Evolutionary conservation across 2,797 vertebrate species (phyloP).

Genomic region (Aphelocoma californica): DNA sequence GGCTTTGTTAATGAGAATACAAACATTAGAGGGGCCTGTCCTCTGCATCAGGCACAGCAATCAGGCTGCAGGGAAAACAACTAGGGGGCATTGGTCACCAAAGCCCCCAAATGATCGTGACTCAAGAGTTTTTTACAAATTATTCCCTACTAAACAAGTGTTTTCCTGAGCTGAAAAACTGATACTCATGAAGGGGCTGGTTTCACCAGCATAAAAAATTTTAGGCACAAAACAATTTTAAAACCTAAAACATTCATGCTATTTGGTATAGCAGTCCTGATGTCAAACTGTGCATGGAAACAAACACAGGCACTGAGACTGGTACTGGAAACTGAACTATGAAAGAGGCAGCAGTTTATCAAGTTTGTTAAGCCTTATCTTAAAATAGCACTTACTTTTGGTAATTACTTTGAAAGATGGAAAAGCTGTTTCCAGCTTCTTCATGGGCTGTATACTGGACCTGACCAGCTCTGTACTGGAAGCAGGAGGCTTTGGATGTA

Average conservation of each 20-base stretch:
- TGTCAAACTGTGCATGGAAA: not conserved
- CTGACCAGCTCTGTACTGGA: not conserved
- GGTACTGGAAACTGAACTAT: not conserved
- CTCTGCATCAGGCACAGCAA: not conserved
- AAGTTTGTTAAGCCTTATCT: not conserved
- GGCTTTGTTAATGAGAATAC: not conserved
- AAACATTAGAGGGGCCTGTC: not conserved
- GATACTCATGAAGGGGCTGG: not conserved
- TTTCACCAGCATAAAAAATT: not conserved
- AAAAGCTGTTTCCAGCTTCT: not conserved
- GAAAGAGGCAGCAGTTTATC: not conserved
- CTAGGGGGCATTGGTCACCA: accelerated
- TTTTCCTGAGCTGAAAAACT: not conserved
- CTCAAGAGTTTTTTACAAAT: not conserved
- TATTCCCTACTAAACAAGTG: not conserved
- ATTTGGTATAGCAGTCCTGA: not conserved
- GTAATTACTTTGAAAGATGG: not conserved
- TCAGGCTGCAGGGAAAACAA: not conserved
- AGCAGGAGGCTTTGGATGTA: not conserved
- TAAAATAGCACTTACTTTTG: not conserved
- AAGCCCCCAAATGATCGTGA: not conserved
- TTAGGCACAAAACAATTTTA: not conserved
- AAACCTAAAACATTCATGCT: not conserved
- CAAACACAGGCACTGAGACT: not conserved
- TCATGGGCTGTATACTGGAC: not conserved